Evolutionary conservation across 2,888 invertebrate species (phyloP), one percentile per base, ranked within the genome.

Genomic region (Amphimallon solstitiale): DNA sequence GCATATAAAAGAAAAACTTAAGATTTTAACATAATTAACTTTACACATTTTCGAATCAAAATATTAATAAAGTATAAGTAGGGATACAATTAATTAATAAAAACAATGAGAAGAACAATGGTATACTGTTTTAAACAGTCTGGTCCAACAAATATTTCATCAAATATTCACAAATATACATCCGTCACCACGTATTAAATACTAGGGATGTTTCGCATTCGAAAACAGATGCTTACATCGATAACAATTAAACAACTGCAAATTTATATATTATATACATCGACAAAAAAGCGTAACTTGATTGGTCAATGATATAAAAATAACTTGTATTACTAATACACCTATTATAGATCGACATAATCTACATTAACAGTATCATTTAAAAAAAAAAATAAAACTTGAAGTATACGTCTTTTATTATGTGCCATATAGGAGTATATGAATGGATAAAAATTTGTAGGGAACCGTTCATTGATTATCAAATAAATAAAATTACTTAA

Each of bases 291-390:
- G 81, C 80, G 80, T 80, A 80, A 81, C 77, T 80, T 81, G 79
- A 81, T 82, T 82, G 82, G 82, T 82, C 82, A 81, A 82, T 81
- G 80, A 81, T 82, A 82, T 80, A 82, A 82, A 82, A 82, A 81
- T 81, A 82, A 82, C 60, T 78, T 79, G 77, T 79, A 78, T 75
- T 59, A 76, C 79, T 79, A 79, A 52, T 63, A 63, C 61, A 65
- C 64, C 56, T 67, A 67, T 60, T 49, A 29, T 29, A 59, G 66
- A 63, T 66, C 61, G 54, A 64, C 56, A 59, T 54, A 38, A 59
- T 67, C 63, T 63, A 67, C 63, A 17, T 63, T 67, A 63, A 63
- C 67, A 63, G 38, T 63, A n/a, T 49, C 37, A 29, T 66, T 66
- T 60, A 59, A 48, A 65, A 60, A 29, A 35, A 45, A 56, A 46